phyloP scores from a whole-genome alignment of 2,797 vertebrate species.

The Poeciliopsis gracilis region DNA sequence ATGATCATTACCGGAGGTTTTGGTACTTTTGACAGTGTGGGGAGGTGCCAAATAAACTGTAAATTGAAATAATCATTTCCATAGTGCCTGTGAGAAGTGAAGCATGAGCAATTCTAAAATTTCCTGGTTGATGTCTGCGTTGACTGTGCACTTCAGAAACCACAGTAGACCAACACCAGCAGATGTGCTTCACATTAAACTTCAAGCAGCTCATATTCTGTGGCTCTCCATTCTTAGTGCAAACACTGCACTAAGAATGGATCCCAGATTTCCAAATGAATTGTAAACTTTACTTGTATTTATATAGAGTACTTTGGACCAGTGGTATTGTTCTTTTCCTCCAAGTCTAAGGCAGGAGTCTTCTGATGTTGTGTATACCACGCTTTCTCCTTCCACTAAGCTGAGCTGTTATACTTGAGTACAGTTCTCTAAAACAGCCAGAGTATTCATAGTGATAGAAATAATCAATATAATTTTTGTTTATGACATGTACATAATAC shows the following conservation, averaged over 20 bases:
- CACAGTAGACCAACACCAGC: background rate
- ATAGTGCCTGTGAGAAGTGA: background rate
- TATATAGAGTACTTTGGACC: background rate
- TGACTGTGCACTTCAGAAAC: background rate
- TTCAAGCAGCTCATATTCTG: background rate
- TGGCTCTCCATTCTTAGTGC: background rate
- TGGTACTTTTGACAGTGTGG: background rate
- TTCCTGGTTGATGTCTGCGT: background rate
- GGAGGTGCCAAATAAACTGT: background rate
- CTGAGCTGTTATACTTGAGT: background rate
- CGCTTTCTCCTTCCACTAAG: no score
- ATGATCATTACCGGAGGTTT: background rate
- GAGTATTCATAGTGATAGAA: background rate
- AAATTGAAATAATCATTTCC: background rate
- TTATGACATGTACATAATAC: background rate
- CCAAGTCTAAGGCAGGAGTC: background rate
- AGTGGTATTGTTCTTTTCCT: background rate
- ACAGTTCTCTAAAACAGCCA: background rate
- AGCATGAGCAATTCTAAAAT: background rate
- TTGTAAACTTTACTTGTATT: background rate
- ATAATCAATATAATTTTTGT: background rate
- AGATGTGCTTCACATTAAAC: background rate
- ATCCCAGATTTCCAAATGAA: background rate
- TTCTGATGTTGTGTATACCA: background rate
- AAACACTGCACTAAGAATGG: background rate